Conservation (phyloP, 2,113 vertebrate species). For the Phoenicopterus ruber region DNA sequence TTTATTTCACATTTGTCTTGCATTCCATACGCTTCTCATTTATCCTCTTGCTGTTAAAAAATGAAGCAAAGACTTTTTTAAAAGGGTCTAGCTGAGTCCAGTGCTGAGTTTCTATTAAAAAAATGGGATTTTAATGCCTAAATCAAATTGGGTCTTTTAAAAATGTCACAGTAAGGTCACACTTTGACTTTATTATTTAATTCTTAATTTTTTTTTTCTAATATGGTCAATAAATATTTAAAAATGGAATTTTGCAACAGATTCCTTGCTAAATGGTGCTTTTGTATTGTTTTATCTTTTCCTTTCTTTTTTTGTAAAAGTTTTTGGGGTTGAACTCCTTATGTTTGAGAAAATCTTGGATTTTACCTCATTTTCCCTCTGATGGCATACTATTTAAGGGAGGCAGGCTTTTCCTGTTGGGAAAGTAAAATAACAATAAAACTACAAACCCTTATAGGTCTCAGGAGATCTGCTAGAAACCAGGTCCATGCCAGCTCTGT, state of each 20-base stretch:
- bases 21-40: neutral
- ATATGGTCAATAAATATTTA: neutral
- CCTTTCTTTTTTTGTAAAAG: neutral
- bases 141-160: neutral
- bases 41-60: neutral
- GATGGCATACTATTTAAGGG: neutral
- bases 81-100: neutral
- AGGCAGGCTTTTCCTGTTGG: neutral
- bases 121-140: neutral
- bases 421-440: neutral
- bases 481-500: neutral
- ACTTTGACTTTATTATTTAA: neutral
- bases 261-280: neutral
- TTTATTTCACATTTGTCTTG: neutral
- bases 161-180: neutral
- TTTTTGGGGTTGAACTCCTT: neutral
- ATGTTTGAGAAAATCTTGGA: neutral
- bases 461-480: neutral
- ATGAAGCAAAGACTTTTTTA: neutral
- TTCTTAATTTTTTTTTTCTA: neutral
- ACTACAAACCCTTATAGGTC: neutral
- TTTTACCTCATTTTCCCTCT: neutral
- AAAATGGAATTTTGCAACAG: neutral
- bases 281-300: neutral
- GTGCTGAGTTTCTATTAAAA: neutral